Conservation (phyloP, 2,888 invertebrate genomes). For the Scotopteryx bipunctaria region DNA sequence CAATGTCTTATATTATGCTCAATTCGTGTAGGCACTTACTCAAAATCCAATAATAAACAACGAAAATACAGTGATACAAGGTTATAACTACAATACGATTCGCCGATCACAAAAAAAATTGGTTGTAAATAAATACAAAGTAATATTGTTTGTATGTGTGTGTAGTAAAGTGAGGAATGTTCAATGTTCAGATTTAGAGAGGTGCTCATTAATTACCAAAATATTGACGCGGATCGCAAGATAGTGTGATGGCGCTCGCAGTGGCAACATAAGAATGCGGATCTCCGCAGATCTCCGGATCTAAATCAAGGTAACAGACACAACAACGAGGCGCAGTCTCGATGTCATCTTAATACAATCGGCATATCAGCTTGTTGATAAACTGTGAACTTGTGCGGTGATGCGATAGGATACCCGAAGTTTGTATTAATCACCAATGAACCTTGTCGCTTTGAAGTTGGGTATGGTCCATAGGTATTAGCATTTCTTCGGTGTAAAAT, state of each 20-base stretch:
- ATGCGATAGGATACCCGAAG: slow-evolving; percentile 7
- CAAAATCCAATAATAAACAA: too few species aligned
- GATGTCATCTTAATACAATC: slow-evolving; percentile 45
- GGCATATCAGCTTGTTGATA: slow-evolving; percentile 25
- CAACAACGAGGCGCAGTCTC: slow-evolving; percentile 36
- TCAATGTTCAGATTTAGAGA: slow-evolving; percentile 46
- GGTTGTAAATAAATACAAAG: slow-evolving; percentile 47
- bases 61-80: too few species aligned
- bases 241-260: slow-evolving; percentile 66
- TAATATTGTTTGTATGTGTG: slow-evolving; percentile 24
- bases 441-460: not conserved
- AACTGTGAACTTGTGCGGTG: slow-evolving; percentile 11
- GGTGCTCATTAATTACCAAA: slow-evolving; percentile 75
- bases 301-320: slow-evolving; percentile 73
- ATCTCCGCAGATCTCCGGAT: slow-evolving; percentile 77
- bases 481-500: too few species aligned
- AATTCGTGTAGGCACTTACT: too few species aligned
- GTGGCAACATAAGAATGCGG: slow-evolving; percentile 78
- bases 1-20: too few species aligned
- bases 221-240: slow-evolving; percentile 69
- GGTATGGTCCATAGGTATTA: too few species aligned
- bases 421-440: not conserved
- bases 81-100: too few species aligned
- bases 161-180: slow-evolving; percentile 56
- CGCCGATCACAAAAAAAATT: too few species aligned